Evolutionary conservation across 1,140 invertebrate genomes (phyloP), one percentile per base, ranked within the genome.

Genomic region (Venustaconcha ellipsiformis): DNA sequence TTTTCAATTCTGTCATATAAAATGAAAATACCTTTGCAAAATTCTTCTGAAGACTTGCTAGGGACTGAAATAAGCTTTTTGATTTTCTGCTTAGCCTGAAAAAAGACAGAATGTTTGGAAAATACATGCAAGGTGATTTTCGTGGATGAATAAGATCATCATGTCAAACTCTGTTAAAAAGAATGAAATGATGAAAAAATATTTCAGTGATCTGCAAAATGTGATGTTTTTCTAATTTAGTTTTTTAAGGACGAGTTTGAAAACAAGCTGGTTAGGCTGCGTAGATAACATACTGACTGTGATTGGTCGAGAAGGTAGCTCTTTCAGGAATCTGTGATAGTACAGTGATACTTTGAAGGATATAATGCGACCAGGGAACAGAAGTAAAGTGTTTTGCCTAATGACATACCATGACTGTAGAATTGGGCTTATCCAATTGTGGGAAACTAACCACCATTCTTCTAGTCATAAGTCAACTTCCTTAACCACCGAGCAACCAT

Each of bases 21-120:
- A 26, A 23, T 37, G 14, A 59, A 63, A 74, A 86, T 85, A 98
- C 96, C 92, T 98, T 97, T 1, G 96, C 95, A 91, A 96, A 97
- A 88, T 97, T 97, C 91, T 97, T 97, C 89, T 98, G 96, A 80
- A 99, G 91, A 67, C 96, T 97, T 17, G 96, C 96, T 80, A 98
- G 96, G 1, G 96, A 98, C 89, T 97, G 96, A 90, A 99, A 99
- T 89, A 99, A 96, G 3, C 96, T 96, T 55, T 96, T 96, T 84
- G 98, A 98, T 91, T 98, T 98, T 92, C 96, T 96, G 92, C 97
- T 98, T 74, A 98, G 90, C 89, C 95, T 96, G 90, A 60, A 92
- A 90, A 80, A 85, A 83, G 75, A 12, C 17, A 57, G 20, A 72
- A 72, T 64, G 55, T 55, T 26, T 20, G n/a, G 58, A 70, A 57